Conservation (phyloP, 2,113 vertebrate species). For the Ivindomyrus marchei region DNA sequence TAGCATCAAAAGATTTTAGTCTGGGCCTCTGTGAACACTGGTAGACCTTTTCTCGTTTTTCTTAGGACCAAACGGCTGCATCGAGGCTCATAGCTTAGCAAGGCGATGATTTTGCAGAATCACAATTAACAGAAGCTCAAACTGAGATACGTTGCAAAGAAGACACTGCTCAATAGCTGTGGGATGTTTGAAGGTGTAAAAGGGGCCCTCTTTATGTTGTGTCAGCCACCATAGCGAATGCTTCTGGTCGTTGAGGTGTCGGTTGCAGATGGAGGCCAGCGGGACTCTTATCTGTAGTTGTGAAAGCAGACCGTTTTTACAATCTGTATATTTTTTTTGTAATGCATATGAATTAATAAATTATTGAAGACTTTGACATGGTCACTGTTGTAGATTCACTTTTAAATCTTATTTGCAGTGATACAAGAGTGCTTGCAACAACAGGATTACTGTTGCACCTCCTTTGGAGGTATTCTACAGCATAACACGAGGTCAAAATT, state of each 20-base stretch:
- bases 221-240: conserved; percentile 21
- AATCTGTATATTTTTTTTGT: conserved; percentile 57
- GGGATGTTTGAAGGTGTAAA: conserved; percentile 25
- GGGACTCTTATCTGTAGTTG: conserved; percentile 35
- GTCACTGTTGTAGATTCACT: conserved; percentile 33
- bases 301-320: conserved; percentile 49
- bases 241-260: conserved; percentile 28
- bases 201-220: neutral
- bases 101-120: conserved; percentile 18
- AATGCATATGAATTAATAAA: conserved; percentile 62
- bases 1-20: conserved; percentile 36
- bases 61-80: conserved; percentile 23
- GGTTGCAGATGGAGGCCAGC: conserved; percentile 33
- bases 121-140: neutral
- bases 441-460: neutral
- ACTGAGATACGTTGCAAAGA: conserved; percentile 4
- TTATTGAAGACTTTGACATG: conserved; percentile 39
- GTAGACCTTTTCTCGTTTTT: conserved; percentile 30
- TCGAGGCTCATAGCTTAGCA: conserved; percentile 21
- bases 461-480: neutral
- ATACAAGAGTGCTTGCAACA: neutral
- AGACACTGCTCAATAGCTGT: conserved; percentile 26
- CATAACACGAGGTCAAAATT: neutral
- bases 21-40: conserved; percentile 12
- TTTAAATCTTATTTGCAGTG: neutral